Percentiles rank a stretch among this genome's conserved stretches.
Evolutionary conservation across 35 echinoderm and acorn worm genomes (phyloP).

Genomic region (Acanthaster planci): DNA sequence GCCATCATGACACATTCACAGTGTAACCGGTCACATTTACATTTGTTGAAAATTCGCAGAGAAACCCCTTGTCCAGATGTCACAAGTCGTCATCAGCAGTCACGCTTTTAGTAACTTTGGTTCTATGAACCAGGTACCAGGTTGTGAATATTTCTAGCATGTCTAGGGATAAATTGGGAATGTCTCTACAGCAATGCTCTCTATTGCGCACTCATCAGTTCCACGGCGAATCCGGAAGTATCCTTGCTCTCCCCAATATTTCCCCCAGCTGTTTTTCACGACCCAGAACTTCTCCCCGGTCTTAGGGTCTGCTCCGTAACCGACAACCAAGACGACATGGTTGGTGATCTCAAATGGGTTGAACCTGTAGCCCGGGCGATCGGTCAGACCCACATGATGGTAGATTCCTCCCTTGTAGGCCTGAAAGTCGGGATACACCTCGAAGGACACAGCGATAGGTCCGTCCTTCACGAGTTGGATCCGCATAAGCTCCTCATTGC

Average conservation of each 20-base stretch:
- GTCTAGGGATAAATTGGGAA: constrained; percentile 88
- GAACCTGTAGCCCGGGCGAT: constrained; percentile 40
- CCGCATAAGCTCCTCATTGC: constrained; percentile 91
- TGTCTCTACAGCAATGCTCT: constrained; percentile 84
- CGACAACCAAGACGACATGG: constrained; percentile 83
- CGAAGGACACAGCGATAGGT: constrained; percentile 78
- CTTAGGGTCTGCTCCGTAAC: constrained; percentile 68
- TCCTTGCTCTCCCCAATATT: constrained; percentile 78
- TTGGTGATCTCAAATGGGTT: constrained; percentile 90
- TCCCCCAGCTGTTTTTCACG: constrained; percentile 96
- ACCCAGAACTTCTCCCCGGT: constrained; percentile 85
- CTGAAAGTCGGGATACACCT: constrained; percentile 79
- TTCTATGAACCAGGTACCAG: too few relatives aligned
- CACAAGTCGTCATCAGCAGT: too few relatives aligned
- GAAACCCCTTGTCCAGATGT: too few relatives aligned
- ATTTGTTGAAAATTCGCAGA: too few relatives aligned
- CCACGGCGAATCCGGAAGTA: constrained; percentile 85
- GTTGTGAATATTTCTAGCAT: background rate
- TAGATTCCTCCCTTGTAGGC: constrained; percentile 81
- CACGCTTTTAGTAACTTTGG: too few relatives aligned
- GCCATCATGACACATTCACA: too few relatives aligned
- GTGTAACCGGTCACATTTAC: too few relatives aligned
- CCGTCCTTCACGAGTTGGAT: constrained; percentile 93
- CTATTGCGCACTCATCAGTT: constrained; percentile 84
- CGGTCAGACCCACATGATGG: constrained; percentile 65